Evolutionary conservation across 2,888 invertebrate species (phyloP), one percentile per base, ranked within the genome.

Genomic region (Lordiphosa fenestrarum): DNA sequence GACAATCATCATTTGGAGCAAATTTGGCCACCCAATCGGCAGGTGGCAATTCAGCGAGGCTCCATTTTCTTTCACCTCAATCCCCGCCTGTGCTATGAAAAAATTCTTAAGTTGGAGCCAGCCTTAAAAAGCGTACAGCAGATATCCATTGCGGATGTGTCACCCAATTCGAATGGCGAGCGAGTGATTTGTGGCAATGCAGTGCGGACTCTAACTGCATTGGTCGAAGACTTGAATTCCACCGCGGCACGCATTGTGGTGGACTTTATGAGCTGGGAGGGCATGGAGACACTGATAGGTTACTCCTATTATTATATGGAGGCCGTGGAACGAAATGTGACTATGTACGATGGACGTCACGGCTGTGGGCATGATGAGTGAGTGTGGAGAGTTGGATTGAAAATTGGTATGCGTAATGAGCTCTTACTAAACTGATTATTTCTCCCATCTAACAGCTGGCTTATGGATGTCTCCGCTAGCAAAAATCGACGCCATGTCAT

Each of bases 271-370:
- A 89, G 91, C 49, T 91, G 92, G 50, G 91, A 93, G 30, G 95
- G 95, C 88, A 91, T 92, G 36, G 91, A 96, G 47, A 93, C 94
- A 50, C 91, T 98, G 49, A 91, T 98, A n/a, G 96, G 97, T 38
- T 99, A 98, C 89, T 94, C 96, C 6, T 92, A 97, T 42, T 95
- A 95, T 88, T 96, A 93, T 82, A 94, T 93, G 88, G 95, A 96
- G 88, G 93, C 95, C 12, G 94, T 93, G 0, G 87, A 91, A 44
- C 89, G 90, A 55, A 96, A 96, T 87, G 92, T 98, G 49, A 95
- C 95, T 0, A 92, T 96, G 70, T 98, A 95, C 88, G 96, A 96
- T 78, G 95, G 95, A 40, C 91, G 96, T 53, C 97, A 98, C 89
- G 97, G 97, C 23, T 98, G 98, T 88, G 95, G 96, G 0, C 94